Evolutionary conservation across 35 echinoderm and acorn worm genomes (phyloP), one percentile per base, ranked within the genome.

Genomic region (Apostichopus californicus): DNA sequence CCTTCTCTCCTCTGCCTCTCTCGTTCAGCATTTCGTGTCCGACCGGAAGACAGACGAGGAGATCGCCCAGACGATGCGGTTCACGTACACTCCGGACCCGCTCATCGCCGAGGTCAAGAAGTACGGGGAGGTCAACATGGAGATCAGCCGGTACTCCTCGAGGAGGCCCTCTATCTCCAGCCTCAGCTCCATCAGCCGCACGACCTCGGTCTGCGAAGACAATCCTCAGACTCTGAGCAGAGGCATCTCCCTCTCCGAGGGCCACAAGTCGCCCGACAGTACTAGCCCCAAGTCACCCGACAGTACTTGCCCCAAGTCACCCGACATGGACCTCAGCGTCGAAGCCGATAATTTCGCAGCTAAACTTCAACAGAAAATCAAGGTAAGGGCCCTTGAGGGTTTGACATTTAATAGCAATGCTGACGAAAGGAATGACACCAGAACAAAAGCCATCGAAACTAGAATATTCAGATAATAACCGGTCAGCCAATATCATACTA

Each of bases 41-140:
- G 28, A 90, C 54, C 61, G 87, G 0, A 90, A 90, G n/a, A 77
- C 70, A 1, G 87, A 90, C 70, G 87, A 90, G 46, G 87, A 90
- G 87, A 90, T 90, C 11, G 87, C 87, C 5, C 87, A 90, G 70
- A 73, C 87, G 64, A 90, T 90, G 87, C 87, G 87, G 5, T 90
- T 73, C 87, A 90, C 87, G 2, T 90, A 90, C 87, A 71, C 21
- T 77, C 87, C 87, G 8, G 87, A 90, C 54, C 87, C 20, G n/a
- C 70, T 90, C 61, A 77, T 90, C 24, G 21, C 87, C 64, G 87
- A 90, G 53, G 54, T 90, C 5, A 90, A 90, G 64, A 73, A 22
- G 25, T 90, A 73, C 54, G 87, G 87, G 1, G 87, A 90, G 5
- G 70, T 90, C 1, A 90, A 71, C 61, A 54, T 58, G 34, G 61